Base-by-base conservation (phyloP, 2,113 vertebrate species). In the Melanostigma gelatinosum region DNA sequence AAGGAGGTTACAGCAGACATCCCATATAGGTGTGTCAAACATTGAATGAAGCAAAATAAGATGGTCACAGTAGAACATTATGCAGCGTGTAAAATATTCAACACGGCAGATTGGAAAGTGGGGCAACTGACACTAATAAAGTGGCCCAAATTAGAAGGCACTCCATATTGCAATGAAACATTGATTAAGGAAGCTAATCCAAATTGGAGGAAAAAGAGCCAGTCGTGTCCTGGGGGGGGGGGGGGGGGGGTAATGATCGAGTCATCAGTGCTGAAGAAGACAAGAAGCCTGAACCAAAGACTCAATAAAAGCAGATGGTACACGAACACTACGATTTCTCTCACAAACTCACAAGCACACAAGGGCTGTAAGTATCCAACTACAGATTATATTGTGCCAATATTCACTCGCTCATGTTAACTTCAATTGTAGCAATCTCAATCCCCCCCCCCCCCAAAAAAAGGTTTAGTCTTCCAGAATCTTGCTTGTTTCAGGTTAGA, bases 31-130 rank as follows among this genome's bases (percentile, higher is more conserved):
- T 32, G 3, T 32, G 32, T 32, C 32, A 32, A 32, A 32, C 32
- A 32, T 32, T 32, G 32, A 32, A 32, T 32, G 4, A 32, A 32
- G 32, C 32, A 32, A 32, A 32, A 32, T 32, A 4, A 32, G 32
- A 32, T 4, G 4, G 32, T 32, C 32, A 32, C 32, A 32, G 32
- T 32, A 32, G 32, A 32, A 32, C 32, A 32, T 32, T 4, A 4
- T 32, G 0, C 32, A 32, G 32, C 3, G 4, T 79, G 85, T 94
- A 80, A 95, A 95, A 94, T 92, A 94, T 95, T 94, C 55, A 95
- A 63, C 18, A 70, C 34, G 75, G 77, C 92, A 94, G 93, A 94
- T 92, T 93, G 93, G 78, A 91, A 94, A 93, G 52, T 93, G 87
- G 93, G 88, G 52, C 75, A 69, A 75, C 72, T 83, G 81, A 91